Evolutionary conservation across 1,140 invertebrate species (phyloP).

Genomic region (Caenorhabditis briggsae): DNA sequence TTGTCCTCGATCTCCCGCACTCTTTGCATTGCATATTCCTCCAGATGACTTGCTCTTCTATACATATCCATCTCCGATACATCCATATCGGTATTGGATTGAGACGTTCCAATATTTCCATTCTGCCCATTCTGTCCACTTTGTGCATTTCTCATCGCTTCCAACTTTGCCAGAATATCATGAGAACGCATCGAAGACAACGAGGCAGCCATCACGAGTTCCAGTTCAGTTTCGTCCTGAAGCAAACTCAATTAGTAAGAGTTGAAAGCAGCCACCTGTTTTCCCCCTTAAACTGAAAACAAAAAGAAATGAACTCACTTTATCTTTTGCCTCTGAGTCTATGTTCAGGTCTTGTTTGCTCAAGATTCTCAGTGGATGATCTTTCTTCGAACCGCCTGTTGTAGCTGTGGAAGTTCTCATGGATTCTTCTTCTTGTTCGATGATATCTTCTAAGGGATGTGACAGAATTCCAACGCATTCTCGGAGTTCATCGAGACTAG

Average conservation of each 20-base stretch:
- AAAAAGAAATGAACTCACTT: slow-evolving; percentile 15
- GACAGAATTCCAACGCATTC: slow-evolving; percentile 61
- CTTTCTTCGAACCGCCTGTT: slow-evolving; percentile 29
- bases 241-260: slow-evolving; percentile 20
- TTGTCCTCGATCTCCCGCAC: slow-evolving; percentile 57
- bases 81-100: slow-evolving; percentile 39
- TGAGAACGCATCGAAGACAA: slow-evolving; percentile 61
- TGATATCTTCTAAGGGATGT: slow-evolving; percentile 63
- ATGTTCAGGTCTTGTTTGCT: slow-evolving; percentile 58
- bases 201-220: slow-evolving; percentile 61
- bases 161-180: slow-evolving; percentile 55
- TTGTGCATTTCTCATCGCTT: slow-evolving; percentile 32
- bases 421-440: slow-evolving; percentile 64
- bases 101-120: slow-evolving; percentile 10
- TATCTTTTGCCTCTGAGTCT: slow-evolving; percentile 34
- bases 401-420: slow-evolving; percentile 53
- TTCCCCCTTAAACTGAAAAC: slow-evolving; percentile 12
- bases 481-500: slow-evolving; percentile 17
- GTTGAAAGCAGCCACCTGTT: slow-evolving; percentile 19
- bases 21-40: slow-evolving; percentile 61
- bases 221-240: slow-evolving; percentile 57
- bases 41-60: slow-evolving; percentile 62
- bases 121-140: neutral
- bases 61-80: slow-evolving; percentile 63
- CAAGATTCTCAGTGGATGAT: slow-evolving; percentile 62